Conservation (phyloP, 2,113 vertebrate genomes). For the Plotosus lineatus region DNA sequence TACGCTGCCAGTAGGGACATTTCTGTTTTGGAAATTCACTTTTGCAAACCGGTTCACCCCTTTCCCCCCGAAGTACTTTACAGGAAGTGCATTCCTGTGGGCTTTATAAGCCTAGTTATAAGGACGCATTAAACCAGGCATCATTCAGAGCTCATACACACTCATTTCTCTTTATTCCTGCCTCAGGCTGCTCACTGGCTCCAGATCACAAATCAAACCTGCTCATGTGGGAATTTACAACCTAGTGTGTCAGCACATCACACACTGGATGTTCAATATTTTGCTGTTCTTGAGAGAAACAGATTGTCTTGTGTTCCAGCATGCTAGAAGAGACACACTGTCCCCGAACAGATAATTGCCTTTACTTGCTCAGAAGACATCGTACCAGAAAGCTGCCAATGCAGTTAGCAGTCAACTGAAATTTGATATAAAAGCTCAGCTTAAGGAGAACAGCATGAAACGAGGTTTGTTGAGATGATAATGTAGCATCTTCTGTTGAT, state of each 20-base stretch:
- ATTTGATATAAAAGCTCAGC: not conserved
- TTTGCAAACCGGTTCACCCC: not conserved
- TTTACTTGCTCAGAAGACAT: not conserved
- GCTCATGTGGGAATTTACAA: conserved; percentile 27
- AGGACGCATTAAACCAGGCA: not conserved
- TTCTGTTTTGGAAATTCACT: conserved; percentile 2
- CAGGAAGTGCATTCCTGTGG: not conserved
- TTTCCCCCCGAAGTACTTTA: not conserved
- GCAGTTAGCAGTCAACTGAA: not conserved
- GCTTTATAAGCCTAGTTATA: not conserved
- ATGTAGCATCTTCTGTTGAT: not conserved
- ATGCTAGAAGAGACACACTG: not conserved
- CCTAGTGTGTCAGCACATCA: conserved; percentile 18
- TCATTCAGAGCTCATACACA: not conserved
- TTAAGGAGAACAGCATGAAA: not conserved
- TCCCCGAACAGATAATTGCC: not conserved
- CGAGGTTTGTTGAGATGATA: not conserved
- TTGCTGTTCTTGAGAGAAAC: conserved; percentile 11
- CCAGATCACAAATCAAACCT: conserved; percentile 18
- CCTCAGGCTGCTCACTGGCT: conserved; percentile 1
- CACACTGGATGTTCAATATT: conserved; percentile 21
- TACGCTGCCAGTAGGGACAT: not conserved
- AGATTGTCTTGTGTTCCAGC: conserved; percentile 8
- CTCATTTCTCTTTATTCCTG: conserved; percentile 16
- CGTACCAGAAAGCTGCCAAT: not conserved